Evolutionary conservation across 2,113 vertebrate genomes (phyloP).

Genomic region (Salvelinus fontinalis): DNA sequence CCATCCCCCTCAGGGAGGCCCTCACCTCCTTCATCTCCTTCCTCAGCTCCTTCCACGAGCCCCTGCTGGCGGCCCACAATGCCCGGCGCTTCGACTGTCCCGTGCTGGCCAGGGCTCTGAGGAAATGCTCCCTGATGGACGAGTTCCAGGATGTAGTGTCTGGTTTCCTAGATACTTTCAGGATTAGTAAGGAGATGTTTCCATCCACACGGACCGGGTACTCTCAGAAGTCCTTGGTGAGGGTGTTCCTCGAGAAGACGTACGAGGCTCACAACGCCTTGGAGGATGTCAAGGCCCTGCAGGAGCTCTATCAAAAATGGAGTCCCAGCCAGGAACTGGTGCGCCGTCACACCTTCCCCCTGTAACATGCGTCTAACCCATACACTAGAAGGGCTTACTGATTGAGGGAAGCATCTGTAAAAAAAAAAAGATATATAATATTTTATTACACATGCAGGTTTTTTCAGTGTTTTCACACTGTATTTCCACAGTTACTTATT

Average conservation of each 20-base stretch:
- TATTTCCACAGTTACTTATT: no score
- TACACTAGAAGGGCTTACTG: neutral
- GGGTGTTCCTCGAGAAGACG: constrained; percentile 33
- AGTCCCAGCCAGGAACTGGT: neutral
- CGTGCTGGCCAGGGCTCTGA: constrained; percentile 53
- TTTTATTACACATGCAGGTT: neutral
- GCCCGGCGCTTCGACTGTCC: constrained; percentile 59
- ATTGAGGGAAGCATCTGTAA: no score
- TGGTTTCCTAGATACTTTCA: constrained; percentile 64
- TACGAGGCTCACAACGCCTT: constrained; percentile 63
- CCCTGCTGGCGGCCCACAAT: constrained; percentile 49
- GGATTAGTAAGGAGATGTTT: constrained; percentile 34
- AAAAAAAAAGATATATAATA: no score
- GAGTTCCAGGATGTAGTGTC: constrained; percentile 39
- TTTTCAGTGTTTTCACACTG: neutral
- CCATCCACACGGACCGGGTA: neutral
- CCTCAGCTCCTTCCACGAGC: constrained; percentile 28
- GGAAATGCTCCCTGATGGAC: constrained; percentile 23
- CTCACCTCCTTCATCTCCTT: constrained; percentile 41
- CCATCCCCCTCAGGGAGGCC: constrained; percentile 20
- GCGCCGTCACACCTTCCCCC: neutral
- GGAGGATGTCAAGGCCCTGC: constrained; percentile 57
- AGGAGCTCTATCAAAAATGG: constrained; percentile 49
- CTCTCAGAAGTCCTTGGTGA: constrained; percentile 43
- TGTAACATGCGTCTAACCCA: neutral